Base-by-base conservation (phyloP, 1,140 invertebrate species). In the Geopemphigus sp. region DNA sequence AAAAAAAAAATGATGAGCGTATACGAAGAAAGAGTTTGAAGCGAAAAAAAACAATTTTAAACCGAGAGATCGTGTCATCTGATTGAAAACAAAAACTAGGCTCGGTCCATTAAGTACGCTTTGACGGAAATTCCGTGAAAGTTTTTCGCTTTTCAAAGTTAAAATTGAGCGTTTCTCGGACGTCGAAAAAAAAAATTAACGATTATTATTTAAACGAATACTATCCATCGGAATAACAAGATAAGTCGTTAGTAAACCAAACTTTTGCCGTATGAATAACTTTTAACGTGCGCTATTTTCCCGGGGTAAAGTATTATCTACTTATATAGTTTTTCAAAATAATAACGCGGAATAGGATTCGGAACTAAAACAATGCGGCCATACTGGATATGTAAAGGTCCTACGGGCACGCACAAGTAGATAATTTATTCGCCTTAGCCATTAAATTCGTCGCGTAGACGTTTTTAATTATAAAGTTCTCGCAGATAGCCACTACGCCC, bases 391-490 rank as follows among this genome's bases (percentile, higher is more conserved):
- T 17, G 57, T 32, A 26, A 45, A 45, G 29, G 72, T 56, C 70
- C 5, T 56, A n/a, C 26, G 26, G 24, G 24, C 10, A 4, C 32
- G 54, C 32, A 10, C 22, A 1, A 47, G 32, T 22, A 50, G 57
- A 78, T 78, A 78, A 78, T 78, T 78, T 78, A 78, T 78, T 61
- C 54, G 63, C 74, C 39, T 59, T 29, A 39, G 56, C 39, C 74
- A 78, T 78, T 78, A 61, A 78, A 47, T 61, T 22, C 56, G 57
- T 17, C 45, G 57, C 39, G 24, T 50, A 78, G 57, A 78, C 73
- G 39, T 61, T 78, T 78, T 78, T 78, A 78, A 78, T 78, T 78
- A 78, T 63, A 78, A 78, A 78, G 39, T 78, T 78, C 74, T 78
- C 57, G n/a, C 57, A 63, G 8, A 63, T 78, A 78, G 54, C 74